Evolutionary conservation across 37 sponge, comb jelly and placozoan species (phyloP).

Genomic region (Lycopodina hypogea): DNA sequence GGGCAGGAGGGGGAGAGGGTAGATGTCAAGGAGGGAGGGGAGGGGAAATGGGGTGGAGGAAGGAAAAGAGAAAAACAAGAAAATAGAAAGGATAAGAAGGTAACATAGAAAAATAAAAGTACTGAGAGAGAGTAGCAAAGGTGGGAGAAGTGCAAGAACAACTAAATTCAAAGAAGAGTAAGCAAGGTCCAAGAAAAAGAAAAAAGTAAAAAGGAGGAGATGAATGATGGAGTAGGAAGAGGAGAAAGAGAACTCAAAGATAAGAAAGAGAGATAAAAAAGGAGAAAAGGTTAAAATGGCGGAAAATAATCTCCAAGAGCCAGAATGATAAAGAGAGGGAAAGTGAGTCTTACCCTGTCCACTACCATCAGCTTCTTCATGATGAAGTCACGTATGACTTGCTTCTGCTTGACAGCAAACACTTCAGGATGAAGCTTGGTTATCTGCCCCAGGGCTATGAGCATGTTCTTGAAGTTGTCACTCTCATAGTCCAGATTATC

Average conservation of each 20-base stretch:
- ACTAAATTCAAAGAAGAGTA: too few relatives aligned
- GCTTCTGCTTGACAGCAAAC: slow-evolving; percentile 49
- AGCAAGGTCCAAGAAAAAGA: too few relatives aligned
- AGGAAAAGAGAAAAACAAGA: not conserved
- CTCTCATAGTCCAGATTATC: slow-evolving; percentile 35
- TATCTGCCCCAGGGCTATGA: slow-evolving; percentile 45
- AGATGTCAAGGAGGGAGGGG: too few relatives aligned
- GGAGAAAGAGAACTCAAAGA: not conserved
- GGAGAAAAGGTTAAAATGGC: not conserved
- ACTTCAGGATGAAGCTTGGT: slow-evolving; percentile 48
- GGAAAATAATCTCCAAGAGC: not conserved
- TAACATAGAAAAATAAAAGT: too few relatives aligned
- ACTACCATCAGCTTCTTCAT: slow-evolving; percentile 61
- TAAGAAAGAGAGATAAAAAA: not conserved
- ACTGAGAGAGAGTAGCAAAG: too few relatives aligned
- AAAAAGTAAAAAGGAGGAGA: too few relatives aligned
- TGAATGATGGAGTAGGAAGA: not conserved
- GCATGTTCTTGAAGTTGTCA: slow-evolving; percentile 36
- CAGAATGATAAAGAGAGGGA: not conserved
- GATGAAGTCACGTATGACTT: slow-evolving; percentile 45
- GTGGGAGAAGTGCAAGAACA: too few relatives aligned
- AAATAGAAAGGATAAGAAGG: not conserved
- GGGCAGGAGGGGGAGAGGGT: too few relatives aligned
- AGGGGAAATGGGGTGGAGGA: not conserved
- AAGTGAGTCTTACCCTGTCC: slow-evolving; percentile 35